Base-by-base conservation (phyloP, 1,140 invertebrate genomes). In the Eumeta japonica region DNA sequence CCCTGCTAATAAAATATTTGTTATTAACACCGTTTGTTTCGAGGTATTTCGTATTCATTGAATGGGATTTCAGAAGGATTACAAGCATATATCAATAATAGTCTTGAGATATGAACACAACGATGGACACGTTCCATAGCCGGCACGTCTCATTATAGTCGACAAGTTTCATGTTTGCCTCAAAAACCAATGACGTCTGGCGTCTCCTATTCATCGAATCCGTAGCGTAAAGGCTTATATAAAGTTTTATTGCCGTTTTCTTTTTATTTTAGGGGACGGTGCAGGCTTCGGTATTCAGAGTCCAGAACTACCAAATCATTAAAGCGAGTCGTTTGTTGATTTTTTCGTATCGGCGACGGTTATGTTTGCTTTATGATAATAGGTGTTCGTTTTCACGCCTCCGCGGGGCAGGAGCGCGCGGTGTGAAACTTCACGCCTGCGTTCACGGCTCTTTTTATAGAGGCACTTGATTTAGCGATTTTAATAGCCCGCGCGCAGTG, bases 311-410 rank as follows among this genome's bases (percentile, higher is more conserved):
- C 61, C 53, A 54, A 65, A 62, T 70, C 64, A 68, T 73, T 66
- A 68, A 64, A 59, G 45, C 52, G 47, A 5, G 56, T 50, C 62
- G 57, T 68, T 66, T 73, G 65, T 73, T 63, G 55, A 60, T 63
- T 67, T 66, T 62, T n/a, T 64, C 61, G 49, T 63, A 52, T 24
- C n/a, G 20, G 5, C 50, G 47, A 52, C 15, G n/a, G 29, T 47
- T 63, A 66, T 73, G 60, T 71, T 71, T 70, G 58, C 52, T 67
- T 62, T 74, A 70, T 74, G 66, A 71, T 70, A 74, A 68, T 67
- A 63, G 63, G 66, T 62, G 64, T 74, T 67, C 51, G 58, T 61
- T 60, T 62, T 52, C 48, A 54, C 50, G 55, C 54, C 42, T 40
- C 43, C 42, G 19, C 45, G 50, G 39, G 48, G 43, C 62, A 52